Conservation (phyloP, 2,113 vertebrate species). For the Mus pahari region DNA sequence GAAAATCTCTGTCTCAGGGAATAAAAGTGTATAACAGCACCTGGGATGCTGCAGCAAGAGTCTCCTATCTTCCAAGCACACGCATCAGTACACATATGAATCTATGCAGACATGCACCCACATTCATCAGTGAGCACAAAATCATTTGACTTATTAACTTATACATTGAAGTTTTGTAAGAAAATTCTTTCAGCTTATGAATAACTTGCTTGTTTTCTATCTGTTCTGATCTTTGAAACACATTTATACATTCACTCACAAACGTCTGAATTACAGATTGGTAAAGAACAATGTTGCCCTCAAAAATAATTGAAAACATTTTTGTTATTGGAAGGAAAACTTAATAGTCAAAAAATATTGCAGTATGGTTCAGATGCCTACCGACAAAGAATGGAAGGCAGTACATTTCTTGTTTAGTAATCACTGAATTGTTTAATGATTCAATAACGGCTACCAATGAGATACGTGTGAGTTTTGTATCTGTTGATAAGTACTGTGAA, state of each 20-base stretch:
- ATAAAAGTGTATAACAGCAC: background rate
- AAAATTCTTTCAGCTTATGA: constrained; percentile 13
- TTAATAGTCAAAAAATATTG: background rate
- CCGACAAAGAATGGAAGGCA: background rate
- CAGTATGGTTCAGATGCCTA: background rate
- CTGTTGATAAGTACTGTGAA: background rate
- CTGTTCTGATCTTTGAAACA: constrained; percentile 15
- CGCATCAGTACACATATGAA: background rate
- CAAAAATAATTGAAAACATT: background rate
- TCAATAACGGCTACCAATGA: background rate
- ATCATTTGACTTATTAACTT: background rate
- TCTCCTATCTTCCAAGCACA: background rate
- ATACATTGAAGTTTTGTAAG: background rate
- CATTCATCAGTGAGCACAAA: background rate
- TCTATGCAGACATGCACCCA: no score
- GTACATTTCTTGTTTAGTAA: background rate
- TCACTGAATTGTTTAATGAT: background rate
- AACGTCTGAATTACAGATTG: background rate
- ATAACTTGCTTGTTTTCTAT: background rate
- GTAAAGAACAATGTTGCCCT: background rate
- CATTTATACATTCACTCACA: background rate
- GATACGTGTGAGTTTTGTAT: background rate
- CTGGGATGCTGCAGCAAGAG: no score
- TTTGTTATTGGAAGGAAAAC: background rate
- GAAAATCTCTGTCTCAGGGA: background rate